Evolutionary conservation across 2,113 vertebrate species (phyloP).

Genomic region (Lagenorhynchus albirostris): DNA sequence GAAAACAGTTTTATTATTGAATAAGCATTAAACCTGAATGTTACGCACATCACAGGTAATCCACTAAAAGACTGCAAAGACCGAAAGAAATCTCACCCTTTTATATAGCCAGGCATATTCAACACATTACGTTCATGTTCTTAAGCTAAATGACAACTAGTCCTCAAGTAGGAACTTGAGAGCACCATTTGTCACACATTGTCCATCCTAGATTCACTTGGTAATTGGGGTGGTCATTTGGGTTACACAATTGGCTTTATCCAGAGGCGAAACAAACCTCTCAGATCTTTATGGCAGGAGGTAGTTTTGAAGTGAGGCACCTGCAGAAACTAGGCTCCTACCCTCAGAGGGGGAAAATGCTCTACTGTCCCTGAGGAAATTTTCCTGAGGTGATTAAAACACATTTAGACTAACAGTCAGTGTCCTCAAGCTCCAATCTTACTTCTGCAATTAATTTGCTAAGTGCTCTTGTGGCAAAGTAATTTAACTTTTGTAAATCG

Average conservation of each 20-base stretch:
- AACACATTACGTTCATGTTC: neutral
- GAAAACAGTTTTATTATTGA: neutral
- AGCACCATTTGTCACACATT: neutral
- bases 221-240: neutral
- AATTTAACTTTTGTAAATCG: neutral
- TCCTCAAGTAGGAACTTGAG: neutral
- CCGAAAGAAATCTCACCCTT: neutral
- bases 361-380: neutral
- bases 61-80: neutral
- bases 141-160: neutral
- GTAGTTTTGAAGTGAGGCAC: neutral
- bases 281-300: neutral
- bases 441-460: neutral
- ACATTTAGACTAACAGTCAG: neutral
- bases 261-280: neutral
- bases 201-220: neutral
- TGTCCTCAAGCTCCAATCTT: neutral
- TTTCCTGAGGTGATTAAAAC: neutral
- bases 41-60: neutral
- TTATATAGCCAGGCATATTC: neutral
- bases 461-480: neutral
- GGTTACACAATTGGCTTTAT: neutral
- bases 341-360: accelerated
- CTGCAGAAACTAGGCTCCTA: neutral
- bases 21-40: neutral